Conservation (phyloP, 2,888 invertebrate species). For the Yponomeuta cagnagella region DNA sequence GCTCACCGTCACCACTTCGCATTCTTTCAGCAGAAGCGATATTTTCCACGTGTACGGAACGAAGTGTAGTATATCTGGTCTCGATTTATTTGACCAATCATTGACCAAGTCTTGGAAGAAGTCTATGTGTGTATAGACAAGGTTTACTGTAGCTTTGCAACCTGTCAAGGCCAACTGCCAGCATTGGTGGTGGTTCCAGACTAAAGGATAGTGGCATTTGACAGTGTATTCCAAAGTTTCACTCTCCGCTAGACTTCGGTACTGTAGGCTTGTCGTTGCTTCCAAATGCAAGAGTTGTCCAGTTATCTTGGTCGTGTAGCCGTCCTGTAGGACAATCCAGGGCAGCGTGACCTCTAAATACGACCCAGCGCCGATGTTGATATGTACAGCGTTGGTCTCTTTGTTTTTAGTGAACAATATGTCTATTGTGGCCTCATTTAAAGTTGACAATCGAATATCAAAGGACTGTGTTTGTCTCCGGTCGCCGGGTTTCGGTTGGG, state of each 20-base stretch:
- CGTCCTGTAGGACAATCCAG: slow-evolving; percentile 91
- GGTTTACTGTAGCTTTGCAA: slow-evolving; percentile 93
- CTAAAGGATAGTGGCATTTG: slow-evolving; percentile 90
- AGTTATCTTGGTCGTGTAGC: slow-evolving; percentile 92
- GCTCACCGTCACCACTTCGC: slow-evolving; percentile 93
- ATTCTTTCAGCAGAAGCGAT: slow-evolving; percentile 92
- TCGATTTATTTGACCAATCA: slow-evolving; percentile 96
- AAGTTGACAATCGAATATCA: slow-evolving; percentile 92
- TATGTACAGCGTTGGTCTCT: slow-evolving; percentile 97
- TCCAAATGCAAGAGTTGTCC: slow-evolving; percentile 96
- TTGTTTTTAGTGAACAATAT: slow-evolving; percentile 95
- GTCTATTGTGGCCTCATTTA: slow-evolving; percentile 96
- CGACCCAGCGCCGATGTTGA: slow-evolving; percentile 95
- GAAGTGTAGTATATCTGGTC: slow-evolving; percentile 94
- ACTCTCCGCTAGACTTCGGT: slow-evolving; percentile 93
- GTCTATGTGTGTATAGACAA: slow-evolving; percentile 96
- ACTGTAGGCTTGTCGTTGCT: slow-evolving; percentile 95
- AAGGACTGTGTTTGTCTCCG: slow-evolving; percentile 92
- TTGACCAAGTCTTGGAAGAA: slow-evolving; percentile 97
- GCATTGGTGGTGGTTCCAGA: slow-evolving; percentile 97
- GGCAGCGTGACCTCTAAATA: slow-evolving; percentile 97
- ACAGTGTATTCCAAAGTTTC: slow-evolving; percentile 96
- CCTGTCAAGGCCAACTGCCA: slow-evolving; percentile 95
- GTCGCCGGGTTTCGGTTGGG: slow-evolving; percentile 90
- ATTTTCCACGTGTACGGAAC: slow-evolving; percentile 98